Percentiles rank a stretch among this genome's conserved stretches.
Conservation (phyloP, 2,797 vertebrate species). For the Lophius americanus region DNA sequence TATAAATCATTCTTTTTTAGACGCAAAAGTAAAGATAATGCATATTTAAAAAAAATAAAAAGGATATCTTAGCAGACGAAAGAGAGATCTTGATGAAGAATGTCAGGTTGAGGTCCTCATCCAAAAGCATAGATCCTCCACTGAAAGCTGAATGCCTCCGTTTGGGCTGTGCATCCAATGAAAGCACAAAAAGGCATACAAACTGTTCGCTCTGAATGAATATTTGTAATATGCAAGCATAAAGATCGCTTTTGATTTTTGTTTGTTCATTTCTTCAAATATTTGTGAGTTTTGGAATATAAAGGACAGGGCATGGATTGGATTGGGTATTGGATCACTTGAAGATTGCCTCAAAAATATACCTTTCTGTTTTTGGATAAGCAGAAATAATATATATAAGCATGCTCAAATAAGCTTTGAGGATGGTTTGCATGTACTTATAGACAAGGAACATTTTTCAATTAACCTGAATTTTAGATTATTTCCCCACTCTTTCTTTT, state of each 20-base stretch:
- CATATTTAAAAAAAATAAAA: conserved; percentile 39
- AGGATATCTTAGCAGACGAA: conserved; percentile 49
- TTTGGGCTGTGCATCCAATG: conserved; percentile 37
- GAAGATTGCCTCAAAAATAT: conserved; percentile 19
- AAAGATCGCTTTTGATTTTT: conserved; percentile 8
- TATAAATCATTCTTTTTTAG: conserved; percentile 73
- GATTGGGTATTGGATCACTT: conserved; percentile 7
- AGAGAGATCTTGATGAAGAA: conserved; percentile 51
- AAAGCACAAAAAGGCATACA: conserved; percentile 9
- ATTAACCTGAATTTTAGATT: conserved; percentile 34
- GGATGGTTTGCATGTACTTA: conserved; percentile 31
- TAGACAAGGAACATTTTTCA: conserved; percentile 24
- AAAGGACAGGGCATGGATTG: conserved; percentile 17
- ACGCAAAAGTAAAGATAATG: conserved; percentile 72
- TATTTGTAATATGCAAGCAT: conserved; percentile 13
- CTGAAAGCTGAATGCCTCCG: conserved; percentile 2
- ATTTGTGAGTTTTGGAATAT: neutral
- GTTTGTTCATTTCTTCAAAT: conserved; percentile 12
- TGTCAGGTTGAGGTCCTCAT: conserved; percentile 40
- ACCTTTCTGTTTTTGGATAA: conserved; percentile 21
- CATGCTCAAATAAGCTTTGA: conserved; percentile 29
- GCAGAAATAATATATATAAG: conserved; percentile 22
- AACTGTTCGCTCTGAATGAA: conserved; percentile 19
- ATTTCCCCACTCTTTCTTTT: conserved; percentile 23
- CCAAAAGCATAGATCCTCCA: conserved; percentile 14